A percentile compares a stretch with the other conserved stretches of the same genome.
These are phyloP conservation scores for Nemopilema nomurai DNA, from an alignment of 30 jellyfish, hydroid and myxozoan species.

Conservation along the genomic window DNA sequence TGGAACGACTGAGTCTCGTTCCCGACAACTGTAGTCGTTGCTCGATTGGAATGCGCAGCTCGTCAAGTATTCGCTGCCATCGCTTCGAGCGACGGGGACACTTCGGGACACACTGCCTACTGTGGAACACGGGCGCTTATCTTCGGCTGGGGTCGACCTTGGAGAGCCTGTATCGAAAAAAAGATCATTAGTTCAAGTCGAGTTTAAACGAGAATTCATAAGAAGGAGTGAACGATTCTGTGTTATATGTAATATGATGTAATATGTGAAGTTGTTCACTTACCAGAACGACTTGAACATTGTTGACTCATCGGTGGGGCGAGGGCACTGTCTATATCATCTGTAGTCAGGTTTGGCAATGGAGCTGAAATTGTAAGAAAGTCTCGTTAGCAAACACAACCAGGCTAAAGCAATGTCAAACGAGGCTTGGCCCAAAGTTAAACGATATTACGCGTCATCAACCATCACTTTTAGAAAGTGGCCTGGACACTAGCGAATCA, in stretches of 20 bases:
- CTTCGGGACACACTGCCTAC: constrained; percentile 94
- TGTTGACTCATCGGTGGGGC: constrained; percentile 93
- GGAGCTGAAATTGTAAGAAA: constrained; percentile 76
- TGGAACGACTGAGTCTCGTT: constrained; percentile 98
- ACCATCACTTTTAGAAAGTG: neutral
- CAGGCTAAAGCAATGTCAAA: neutral
- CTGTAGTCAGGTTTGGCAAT: constrained; percentile 95
- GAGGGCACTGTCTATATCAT: constrained; percentile 95
- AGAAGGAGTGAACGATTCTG: no score
- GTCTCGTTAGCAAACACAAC: neutral
- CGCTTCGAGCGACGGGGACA: constrained; percentile 99
- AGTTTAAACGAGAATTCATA: no score
- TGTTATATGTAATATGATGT: no score
- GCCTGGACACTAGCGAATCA: constrained; percentile 1
- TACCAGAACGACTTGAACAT: constrained; percentile 70
- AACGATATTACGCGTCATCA: neutral
- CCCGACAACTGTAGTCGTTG: constrained; percentile 64
- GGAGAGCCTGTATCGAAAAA: constrained; percentile 19
- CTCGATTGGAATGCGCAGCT: constrained; percentile 94
- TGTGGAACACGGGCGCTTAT: constrained; percentile 93
- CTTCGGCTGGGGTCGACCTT: constrained; percentile 73
- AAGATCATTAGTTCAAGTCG: no score
- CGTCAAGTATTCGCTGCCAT: constrained; percentile 96
- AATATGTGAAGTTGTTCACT: neutral
- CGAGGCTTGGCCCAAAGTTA: neutral